phyloP scores from a whole-genome alignment of 2,888 invertebrate species.

The Omphaloscelis lunosa region DNA sequence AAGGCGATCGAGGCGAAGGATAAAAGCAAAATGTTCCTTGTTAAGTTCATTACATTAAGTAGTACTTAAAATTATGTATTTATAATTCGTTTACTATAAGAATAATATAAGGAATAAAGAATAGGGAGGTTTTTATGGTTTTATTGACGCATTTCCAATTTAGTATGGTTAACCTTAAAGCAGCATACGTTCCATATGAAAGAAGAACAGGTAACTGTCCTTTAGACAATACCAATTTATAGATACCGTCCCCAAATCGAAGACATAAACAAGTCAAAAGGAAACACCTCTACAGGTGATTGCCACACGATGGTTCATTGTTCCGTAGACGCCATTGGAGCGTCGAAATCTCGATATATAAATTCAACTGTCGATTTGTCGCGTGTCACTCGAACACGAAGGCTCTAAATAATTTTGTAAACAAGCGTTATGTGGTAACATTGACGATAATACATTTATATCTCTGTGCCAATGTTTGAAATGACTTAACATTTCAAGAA shows the following conservation, averaged over 20 bases:
- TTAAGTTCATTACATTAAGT: constrained; percentile 3
- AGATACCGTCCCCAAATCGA: neutral
- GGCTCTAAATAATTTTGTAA: constrained; percentile 1
- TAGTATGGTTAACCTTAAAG: neutral
- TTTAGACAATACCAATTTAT: neutral
- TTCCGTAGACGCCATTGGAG: neutral
- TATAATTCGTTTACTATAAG: neutral
- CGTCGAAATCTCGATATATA: neutral
- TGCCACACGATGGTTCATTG: neutral
- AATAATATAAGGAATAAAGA: no score
- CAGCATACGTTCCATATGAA: neutral
- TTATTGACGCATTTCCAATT: neutral
- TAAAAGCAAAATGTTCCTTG: constrained; percentile 26
- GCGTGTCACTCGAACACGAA: neutral
- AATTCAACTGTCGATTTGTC: constrained; percentile 14
- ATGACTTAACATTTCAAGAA: constrained; percentile 21
- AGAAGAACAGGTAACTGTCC: neutral
- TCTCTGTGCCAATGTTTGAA: neutral
- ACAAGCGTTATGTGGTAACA: constrained; percentile 1
- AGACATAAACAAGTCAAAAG: neutral
- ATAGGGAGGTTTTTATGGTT: constrained; percentile 9
- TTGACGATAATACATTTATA: constrained; percentile 7
- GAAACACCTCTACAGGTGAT: constrained; percentile 7
- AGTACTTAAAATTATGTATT: constrained; percentile 14
- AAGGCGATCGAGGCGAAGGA: constrained; percentile 43